Percentiles rank a stretch among this genome's conserved stretches.
Evolutionary conservation across 2,888 invertebrate species (phyloP).

Genomic region (Drosophila atroscutellata): DNA sequence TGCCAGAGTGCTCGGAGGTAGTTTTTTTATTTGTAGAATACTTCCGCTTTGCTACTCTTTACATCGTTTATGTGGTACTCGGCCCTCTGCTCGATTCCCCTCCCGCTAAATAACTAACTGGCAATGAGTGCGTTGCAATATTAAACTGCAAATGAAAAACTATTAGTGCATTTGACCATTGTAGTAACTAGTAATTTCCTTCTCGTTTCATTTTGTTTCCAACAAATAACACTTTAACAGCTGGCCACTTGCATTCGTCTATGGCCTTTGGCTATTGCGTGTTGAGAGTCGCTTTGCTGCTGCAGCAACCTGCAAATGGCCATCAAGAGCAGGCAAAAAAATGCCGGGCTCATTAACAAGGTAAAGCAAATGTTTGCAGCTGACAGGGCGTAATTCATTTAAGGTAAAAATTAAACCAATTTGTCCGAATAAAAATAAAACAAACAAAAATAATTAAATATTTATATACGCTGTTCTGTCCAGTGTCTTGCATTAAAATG

Average conservation of each 20-base stretch:
- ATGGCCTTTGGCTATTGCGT: constrained; percentile 30
- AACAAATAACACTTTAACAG: constrained; percentile 15
- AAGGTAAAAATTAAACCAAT: too few relatives aligned
- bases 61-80: constrained; percentile 50
- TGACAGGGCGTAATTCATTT: neutral
- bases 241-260: constrained; percentile 8
- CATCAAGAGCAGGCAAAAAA: neutral
- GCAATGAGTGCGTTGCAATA: constrained; percentile 20
- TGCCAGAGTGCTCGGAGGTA: constrained; percentile 6
- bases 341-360: neutral
- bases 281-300: neutral
- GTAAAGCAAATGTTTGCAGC: neutral
- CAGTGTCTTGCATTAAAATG: neutral
- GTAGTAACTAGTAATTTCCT: neutral
- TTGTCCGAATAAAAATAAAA: neutral
- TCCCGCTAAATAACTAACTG: constrained; percentile 1
- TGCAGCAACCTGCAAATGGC: neutral
- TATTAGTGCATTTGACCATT: constrained; percentile 6
- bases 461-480: neutral
- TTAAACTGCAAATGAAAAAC: constrained; percentile 6
- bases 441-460: too few relatives aligned
- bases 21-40: constrained; percentile 42
- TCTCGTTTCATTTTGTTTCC: neutral
- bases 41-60: constrained; percentile 58
- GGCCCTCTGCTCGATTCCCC: constrained; percentile 8